Base-by-base conservation (phyloP, 1,140 invertebrate species). In the Aphelinus atriplicis region DNA sequence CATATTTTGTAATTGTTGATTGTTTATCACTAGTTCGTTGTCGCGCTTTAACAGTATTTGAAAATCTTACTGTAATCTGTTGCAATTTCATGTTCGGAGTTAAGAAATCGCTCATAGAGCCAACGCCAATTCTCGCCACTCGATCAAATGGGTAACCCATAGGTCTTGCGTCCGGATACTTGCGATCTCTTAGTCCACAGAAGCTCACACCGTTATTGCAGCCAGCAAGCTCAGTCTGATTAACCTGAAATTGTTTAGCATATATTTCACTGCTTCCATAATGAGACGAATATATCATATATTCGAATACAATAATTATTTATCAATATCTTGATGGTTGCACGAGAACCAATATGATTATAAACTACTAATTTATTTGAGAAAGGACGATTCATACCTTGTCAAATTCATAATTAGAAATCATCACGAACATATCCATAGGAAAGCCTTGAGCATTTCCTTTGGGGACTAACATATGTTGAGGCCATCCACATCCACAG, bases 401-500 rank as follows among this genome's bases (percentile, higher is more conserved):
- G 80, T 96, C 94, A 7, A 91, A 90, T 7, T 88, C 87, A 82
- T 91, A 94, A 86, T 96, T 91, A 51, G 94, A 93, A 42, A 95
- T 88, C 93, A 96, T 96, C 58, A 92, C 92, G 83, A 95, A 96
- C 2, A 96, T 83, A 72, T 94, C 90, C 80, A 92, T 91, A 0
- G 87, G 84, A 82, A 91, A 91, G 43, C 95, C 95, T 73, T 90
- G 89, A 2, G 89, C 82, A 3, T 84, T 91, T 48, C 95, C 95
- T 84, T 92, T 93, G 0, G 95, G 92, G 46, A 95, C 82, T 1
- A 96, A 88, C 92, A 96, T 91, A 82, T 96, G 94, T 66, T 95
- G 91, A 2, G 95, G 95, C 94, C 94, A 96, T 60, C 95, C 95
- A 84, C 95, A 96, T 57, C 94, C 94, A 84, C 95, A 69, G 6